Evolutionary conservation across 2,888 invertebrate species (phyloP).

Genomic region (Tipula confusa): DNA sequence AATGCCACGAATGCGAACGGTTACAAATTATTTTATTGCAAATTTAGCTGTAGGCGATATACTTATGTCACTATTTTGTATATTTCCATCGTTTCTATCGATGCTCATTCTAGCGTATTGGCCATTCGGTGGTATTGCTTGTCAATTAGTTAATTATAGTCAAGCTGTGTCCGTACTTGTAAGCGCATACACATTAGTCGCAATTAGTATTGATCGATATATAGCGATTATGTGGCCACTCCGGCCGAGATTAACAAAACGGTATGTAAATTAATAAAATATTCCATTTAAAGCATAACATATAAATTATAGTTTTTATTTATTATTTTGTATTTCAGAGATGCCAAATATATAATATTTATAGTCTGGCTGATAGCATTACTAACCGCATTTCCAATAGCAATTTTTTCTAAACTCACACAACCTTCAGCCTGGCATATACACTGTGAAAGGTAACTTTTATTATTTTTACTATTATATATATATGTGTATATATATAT

Average conservation of each 20-base stretch:
- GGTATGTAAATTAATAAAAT: constrained; percentile 42
- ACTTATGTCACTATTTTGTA: constrained; percentile 83
- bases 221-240: constrained; percentile 87
- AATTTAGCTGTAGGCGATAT: constrained; percentile 87
- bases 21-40: constrained; percentile 88
- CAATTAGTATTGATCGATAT: constrained; percentile 86
- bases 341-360: constrained; percentile 48
- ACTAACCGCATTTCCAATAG: constrained; percentile 75
- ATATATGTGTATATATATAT: not conserved
- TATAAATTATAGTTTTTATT: constrained; percentile 34
- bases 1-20: constrained; percentile 82
- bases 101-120: constrained; percentile 76
- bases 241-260: constrained; percentile 72
- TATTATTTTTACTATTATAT: no score
- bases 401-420: constrained; percentile 64
- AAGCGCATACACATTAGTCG: constrained; percentile 85
- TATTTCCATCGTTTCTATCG: constrained; percentile 84
- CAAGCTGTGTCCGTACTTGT: constrained; percentile 78
- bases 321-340: constrained; percentile 39
- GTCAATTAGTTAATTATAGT: constrained; percentile 76
- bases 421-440: constrained; percentile 61
- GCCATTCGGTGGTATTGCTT: constrained; percentile 81
- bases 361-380: constrained; percentile 56
- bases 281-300: not conserved
- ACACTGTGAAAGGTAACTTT: constrained; percentile 59